Percentiles rank a stretch among this genome's conserved stretches.
phyloP scores from a whole-genome alignment of 2,797 vertebrate species.

The Galaxias olidus region DNA sequence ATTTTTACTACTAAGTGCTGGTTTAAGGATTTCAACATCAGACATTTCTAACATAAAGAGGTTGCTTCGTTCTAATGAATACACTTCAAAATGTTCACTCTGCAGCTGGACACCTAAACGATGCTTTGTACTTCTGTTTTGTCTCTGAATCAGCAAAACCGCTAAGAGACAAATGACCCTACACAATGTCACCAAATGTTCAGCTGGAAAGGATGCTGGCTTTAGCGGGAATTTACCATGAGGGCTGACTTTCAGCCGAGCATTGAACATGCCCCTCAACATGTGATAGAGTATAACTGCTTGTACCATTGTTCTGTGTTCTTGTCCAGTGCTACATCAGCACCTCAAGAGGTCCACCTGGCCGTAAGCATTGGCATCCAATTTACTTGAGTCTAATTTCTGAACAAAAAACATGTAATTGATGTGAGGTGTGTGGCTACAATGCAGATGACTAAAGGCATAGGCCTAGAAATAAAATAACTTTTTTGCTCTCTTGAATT shows the following conservation, averaged over 20 bases:
- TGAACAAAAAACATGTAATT: too few species aligned
- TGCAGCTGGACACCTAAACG: slow-evolving; percentile 1
- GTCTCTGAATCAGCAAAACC: slow-evolving; percentile 18
- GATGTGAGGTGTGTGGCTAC: too few species aligned
- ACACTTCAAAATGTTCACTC: too few species aligned
- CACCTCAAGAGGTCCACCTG: background rate
- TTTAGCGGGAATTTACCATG: slow-evolving; percentile 10
- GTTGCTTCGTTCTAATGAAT: background rate
- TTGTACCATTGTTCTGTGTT: background rate
- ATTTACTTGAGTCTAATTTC: background rate
- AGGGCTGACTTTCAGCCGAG: too few species aligned
- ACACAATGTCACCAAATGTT: slow-evolving; percentile 15
- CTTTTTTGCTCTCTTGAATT: too few species aligned
- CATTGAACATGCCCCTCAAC: background rate
- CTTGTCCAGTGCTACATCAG: background rate
- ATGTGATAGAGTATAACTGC: background rate
- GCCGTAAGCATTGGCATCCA: background rate
- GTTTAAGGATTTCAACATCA: background rate
- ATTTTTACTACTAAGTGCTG: background rate
- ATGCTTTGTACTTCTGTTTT: slow-evolving; percentile 13
- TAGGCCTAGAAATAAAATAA: too few species aligned
- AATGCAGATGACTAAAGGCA: too few species aligned
- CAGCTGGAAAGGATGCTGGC: slow-evolving; percentile 12
- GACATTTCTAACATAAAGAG: background rate
- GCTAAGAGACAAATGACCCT: slow-evolving; percentile 13